Conservation (phyloP, 2,888 invertebrate genomes). For the Bhutanitis thaidina region DNA sequence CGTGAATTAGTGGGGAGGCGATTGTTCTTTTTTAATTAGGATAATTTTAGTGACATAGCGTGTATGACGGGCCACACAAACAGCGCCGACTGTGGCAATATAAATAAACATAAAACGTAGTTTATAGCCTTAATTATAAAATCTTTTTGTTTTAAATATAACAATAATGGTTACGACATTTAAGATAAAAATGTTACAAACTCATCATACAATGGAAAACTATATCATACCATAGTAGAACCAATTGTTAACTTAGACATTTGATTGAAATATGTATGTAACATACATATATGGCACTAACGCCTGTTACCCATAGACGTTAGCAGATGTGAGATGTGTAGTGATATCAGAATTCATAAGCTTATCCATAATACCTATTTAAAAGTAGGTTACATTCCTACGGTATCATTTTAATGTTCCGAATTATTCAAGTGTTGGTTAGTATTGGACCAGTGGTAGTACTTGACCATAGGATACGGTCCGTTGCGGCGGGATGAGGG, state of each 20-base stretch:
- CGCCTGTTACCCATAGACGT: no score
- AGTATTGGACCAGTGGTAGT: no score
- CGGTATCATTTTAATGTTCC: no score
- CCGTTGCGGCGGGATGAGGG: constrained; percentile 35
- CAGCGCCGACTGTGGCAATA: constrained; percentile 9
- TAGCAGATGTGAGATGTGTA: no score
- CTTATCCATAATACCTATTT: no score
- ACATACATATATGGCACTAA: no score
- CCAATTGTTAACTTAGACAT: no score
- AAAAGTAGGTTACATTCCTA: no score
- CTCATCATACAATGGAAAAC: no score
- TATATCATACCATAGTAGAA: no score
- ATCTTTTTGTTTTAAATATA: neutral
- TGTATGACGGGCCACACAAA: constrained; percentile 10
- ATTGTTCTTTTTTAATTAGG: constrained; percentile 44
- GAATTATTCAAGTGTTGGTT: neutral
- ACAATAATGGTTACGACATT: neutral
- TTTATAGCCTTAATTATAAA: constrained; percentile 8
- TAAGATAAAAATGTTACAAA: neutral
- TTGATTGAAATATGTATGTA: no score
- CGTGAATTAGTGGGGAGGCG: constrained; percentile 44
- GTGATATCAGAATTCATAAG: no score
- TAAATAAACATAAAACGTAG: constrained; percentile 10
- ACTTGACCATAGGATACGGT: constrained; percentile 47
- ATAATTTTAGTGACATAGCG: constrained; percentile 24